These are phyloP conservation scores for Actenoides lindsayi DNA, from an alignment of 2,113 vertebrate genomes.

Conservation along the genomic window DNA sequence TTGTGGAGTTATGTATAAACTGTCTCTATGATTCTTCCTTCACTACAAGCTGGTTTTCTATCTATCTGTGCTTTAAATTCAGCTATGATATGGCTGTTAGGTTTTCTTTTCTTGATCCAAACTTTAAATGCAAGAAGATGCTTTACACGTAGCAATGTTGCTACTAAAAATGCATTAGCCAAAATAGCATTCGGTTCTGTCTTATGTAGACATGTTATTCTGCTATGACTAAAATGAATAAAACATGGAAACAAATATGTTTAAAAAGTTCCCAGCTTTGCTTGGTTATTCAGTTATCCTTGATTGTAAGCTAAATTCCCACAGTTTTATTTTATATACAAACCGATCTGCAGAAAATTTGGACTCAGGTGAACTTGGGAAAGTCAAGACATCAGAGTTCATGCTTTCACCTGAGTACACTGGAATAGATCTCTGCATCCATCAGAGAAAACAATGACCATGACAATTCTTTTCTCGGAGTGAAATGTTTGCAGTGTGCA, in stretches of 20 bases:
- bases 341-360: background rate
- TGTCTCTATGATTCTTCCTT: background rate
- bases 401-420: background rate
- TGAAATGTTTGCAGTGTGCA: accelerated
- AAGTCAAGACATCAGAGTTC: background rate
- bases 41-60: background rate
- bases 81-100: background rate
- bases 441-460: background rate
- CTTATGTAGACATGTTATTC: background rate
- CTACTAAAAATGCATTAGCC: background rate
- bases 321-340: background rate
- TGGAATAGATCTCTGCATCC: background rate
- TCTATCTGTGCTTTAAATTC: background rate
- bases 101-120: background rate
- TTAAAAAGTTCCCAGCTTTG: background rate
- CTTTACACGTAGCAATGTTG: background rate
- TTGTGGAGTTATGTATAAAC: background rate
- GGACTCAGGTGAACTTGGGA: background rate
- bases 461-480: background rate
- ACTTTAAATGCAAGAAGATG: background rate
- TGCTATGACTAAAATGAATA: background rate
- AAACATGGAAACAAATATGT: background rate
- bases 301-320: background rate
- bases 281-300: background rate
- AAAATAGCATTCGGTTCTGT: slow-evolving; percentile 9